Base-by-base conservation (phyloP, 2,888 invertebrate genomes). In the Eurytoma adleriae region DNA sequence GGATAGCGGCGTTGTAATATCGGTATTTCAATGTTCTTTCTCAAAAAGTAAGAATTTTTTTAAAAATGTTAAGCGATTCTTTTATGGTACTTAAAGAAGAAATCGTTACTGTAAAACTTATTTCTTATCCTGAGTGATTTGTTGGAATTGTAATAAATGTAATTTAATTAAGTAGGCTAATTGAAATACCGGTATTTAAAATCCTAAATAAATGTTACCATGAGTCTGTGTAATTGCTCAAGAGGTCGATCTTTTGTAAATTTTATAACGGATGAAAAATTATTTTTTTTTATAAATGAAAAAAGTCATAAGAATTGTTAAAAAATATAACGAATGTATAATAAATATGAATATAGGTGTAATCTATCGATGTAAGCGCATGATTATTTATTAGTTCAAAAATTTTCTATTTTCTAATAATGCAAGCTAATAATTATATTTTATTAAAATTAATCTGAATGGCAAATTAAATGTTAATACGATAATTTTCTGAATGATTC, bases 171-270 rank as follows among this genome's bases (percentile, higher is more conserved):
- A 61, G 24, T 56, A 24, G n/a, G 14, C 18, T 59, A 40, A 24
- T 66, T 27, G 59, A 72, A 71, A 75, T 75, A 75, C 18, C 61
- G 72, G 30, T 67, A 78, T 59, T 59, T 72, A 13, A 24, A 78
- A 73, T 24, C 52, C 62, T 16, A 5, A 7, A 69, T 4, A 40
- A 68, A 73, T 59, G 72, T 73, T 73, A 73, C 57, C 71, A 66
- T 40, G 40, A 64, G 24, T 62, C 56, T 66, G 52, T 67, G 56
- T 78, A 59, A 67, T 54, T 72, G 67, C 40, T 40, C 40, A 73
- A 78, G 67, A 73, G 71, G 40, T 72, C 78, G 18, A 61, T 20
- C 52, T 68, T 73, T 61, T 78, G 68, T 73, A 73, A 40, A 73
- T 73, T 78, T 68, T 68, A 50, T 71, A 67, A 78, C 18, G 61